Evolutionary conservation across 2,888 invertebrate species (phyloP).

Genomic region (Lamellibrachia satsuma): DNA sequence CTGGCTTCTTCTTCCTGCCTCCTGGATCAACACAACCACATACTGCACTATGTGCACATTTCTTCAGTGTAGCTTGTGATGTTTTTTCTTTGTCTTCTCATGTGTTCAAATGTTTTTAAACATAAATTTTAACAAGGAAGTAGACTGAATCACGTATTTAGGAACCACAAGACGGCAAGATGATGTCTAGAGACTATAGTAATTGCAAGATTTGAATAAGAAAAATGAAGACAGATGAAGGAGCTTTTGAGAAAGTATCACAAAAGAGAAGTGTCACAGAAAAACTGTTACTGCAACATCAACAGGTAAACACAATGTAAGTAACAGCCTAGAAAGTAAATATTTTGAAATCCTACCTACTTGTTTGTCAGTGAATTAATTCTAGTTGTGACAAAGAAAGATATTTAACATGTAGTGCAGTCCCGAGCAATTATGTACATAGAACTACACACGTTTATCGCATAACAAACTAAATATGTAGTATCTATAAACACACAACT

Average conservation of each 20-base stretch:
- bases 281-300: background rate
- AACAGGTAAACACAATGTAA: background rate
- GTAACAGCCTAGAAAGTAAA: background rate
- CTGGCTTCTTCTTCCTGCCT: conserved; percentile 89
- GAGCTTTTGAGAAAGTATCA: too few species aligned
- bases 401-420: background rate
- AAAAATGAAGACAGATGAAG: too few species aligned
- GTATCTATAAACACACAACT: background rate
- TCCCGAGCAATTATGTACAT: background rate
- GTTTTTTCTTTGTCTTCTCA: too few species aligned
- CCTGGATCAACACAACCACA: conserved; percentile 45
- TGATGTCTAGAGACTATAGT: too few species aligned
- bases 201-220: too few species aligned
- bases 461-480: background rate
- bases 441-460: background rate
- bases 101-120: too few species aligned
- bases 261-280: too few species aligned
- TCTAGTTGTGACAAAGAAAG: background rate
- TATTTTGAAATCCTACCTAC: too few species aligned
- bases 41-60: background rate
- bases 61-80: too few species aligned
- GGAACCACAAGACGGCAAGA: too few species aligned
- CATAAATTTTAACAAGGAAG: too few species aligned
- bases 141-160: too few species aligned
- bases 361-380: background rate